Evolutionary conservation across 2,888 invertebrate species (phyloP).

Genomic region (Physocephala rufipes): DNA sequence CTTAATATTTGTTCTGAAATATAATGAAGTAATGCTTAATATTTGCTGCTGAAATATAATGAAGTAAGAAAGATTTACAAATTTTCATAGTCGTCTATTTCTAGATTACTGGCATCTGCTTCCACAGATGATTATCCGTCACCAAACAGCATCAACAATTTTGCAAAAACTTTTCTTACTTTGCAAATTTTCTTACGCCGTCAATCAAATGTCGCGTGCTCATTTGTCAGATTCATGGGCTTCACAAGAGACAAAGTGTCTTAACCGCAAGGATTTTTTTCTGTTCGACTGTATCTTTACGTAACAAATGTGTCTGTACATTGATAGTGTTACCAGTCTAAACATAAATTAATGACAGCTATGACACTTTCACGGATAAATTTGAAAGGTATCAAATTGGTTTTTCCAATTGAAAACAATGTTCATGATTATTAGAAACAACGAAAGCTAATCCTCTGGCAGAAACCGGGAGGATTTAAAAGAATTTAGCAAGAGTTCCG

Average conservation of each 20-base stretch:
- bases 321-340: neutral
- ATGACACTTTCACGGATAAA: no score
- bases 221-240: neutral
- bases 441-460: no score
- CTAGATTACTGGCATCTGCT: neutral
- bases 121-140: neutral
- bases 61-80: no score
- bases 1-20: neutral
- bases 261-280: neutral
- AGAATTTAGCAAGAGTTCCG: neutral
- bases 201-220: neutral
- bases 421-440: no score
- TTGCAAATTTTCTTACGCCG: neutral
- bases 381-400: no score
- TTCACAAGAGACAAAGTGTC: neutral
- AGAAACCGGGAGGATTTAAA: no score
- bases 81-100: no score
- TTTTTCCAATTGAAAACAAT: no score
- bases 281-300: neutral
- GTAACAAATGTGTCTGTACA: neutral
- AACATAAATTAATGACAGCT: conserved; percentile 15
- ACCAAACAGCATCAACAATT: neutral
- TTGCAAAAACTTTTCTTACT: conserved; percentile 15
- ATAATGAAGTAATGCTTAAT: neutral
- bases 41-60: neutral